phyloP scores from a whole-genome alignment of 2,113 vertebrate genomes.

The Hippocampus barbouri region DNA sequence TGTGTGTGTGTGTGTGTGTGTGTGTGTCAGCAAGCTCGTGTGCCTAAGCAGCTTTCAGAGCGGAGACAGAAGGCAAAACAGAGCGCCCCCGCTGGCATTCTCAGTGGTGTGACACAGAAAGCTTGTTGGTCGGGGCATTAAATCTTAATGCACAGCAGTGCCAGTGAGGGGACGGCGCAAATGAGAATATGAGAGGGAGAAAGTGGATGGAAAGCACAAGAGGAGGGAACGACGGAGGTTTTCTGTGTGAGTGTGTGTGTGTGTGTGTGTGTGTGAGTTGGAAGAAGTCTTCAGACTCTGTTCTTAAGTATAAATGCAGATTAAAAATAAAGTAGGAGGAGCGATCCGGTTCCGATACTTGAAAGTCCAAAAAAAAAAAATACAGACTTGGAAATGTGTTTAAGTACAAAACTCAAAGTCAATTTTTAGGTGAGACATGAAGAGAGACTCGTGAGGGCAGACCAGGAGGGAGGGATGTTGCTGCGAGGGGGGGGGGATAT shows the following conservation, averaged over 20 bases:
- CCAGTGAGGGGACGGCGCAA: constrained; percentile 26
- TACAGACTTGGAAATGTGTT: no score
- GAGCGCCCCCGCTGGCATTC: constrained; percentile 58
- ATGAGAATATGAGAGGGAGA: constrained; percentile 44
- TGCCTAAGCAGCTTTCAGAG: constrained; percentile 47
- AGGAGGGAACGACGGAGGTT: constrained; percentile 8
- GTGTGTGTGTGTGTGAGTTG: constrained; percentile 4
- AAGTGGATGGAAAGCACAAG: constrained; percentile 30
- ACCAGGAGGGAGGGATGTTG: constrained; percentile 56
- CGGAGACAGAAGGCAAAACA: constrained; percentile 51
- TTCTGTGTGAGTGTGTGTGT: background rate
- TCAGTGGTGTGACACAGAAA: constrained; percentile 65
- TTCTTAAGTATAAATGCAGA: no score
- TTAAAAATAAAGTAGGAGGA: no score
- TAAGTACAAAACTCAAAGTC: no score
- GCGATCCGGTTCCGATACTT: no score
- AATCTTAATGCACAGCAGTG: constrained; percentile 57
- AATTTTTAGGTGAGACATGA: constrained; percentile 9
- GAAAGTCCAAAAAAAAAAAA: no score
- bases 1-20: constrained; percentile 3
- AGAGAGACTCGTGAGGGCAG: constrained; percentile 45
- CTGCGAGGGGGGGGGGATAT: constrained; percentile 43
- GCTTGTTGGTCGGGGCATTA: constrained; percentile 63
- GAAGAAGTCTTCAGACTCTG: background rate
- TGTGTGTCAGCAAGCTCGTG: constrained; percentile 21